A percentile compares a stretch with the other conserved stretches of the same genome.
Evolutionary conservation across 1,140 invertebrate genomes (phyloP).

Genomic region (Parapsyche elsis): DNA sequence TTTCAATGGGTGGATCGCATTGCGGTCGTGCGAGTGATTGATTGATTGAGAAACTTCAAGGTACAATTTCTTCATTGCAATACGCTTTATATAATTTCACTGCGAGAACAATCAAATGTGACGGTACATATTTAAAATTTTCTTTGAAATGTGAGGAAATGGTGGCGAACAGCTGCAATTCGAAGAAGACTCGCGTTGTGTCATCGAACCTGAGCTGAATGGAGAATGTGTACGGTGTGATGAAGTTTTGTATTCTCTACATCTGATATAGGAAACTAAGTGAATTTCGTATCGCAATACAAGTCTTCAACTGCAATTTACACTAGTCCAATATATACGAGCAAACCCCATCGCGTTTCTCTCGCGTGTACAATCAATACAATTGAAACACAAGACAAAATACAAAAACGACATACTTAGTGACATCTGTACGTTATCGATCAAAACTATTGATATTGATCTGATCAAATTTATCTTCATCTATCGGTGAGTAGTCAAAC

Average conservation of each 20-base stretch:
- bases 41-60: too few relatives aligned
- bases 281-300: constrained; percentile 35
- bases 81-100: too few relatives aligned
- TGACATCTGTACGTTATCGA: constrained; percentile 16
- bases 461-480: neutral
- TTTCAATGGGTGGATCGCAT: too few relatives aligned
- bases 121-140: too few relatives aligned
- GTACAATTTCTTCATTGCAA: too few relatives aligned
- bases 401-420: neutral
- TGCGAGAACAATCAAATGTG: too few relatives aligned
- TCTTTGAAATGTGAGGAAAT: too few relatives aligned
- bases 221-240: constrained; percentile 18
- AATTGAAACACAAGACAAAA: neutral
- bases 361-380: neutral
- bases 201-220: constrained; percentile 40
- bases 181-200: constrained; percentile 35
- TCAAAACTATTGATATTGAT: constrained; percentile 1
- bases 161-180: neutral
- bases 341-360: too few relatives aligned
- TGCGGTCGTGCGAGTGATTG: too few relatives aligned
- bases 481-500: constrained; percentile 11
- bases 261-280: constrained; percentile 43
- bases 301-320: constrained; percentile 30
- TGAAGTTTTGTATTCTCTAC: constrained; percentile 41
- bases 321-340: constrained; percentile 8